Base-by-base conservation (phyloP, 2,113 vertebrate genomes). In the Nannospalax galili region DNA sequence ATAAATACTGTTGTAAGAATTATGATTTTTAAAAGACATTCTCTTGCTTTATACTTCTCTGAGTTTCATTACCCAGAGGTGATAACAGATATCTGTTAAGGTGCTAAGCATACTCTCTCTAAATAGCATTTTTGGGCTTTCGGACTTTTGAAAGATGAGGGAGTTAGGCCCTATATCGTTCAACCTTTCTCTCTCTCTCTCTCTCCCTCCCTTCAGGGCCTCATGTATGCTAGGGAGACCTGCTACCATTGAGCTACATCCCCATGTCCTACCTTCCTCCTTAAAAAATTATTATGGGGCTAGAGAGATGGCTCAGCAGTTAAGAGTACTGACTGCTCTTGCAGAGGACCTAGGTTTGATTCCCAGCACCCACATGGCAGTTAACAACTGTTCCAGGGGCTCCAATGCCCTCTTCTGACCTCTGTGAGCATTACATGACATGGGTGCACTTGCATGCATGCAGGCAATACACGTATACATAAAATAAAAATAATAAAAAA, bases 81-180 rank as follows among this genome's bases (percentile, higher is more conserved):
- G 87, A 87, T 80, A 3, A n/a, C 6, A 72, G 19, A 17, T 73
- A 30, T 89, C 88, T 89, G 5, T 72, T 69, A 80, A 90, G 30
- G 37, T 95, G 8, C n/a, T 92, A 92, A 94, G 56, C 5, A 90
- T n/a, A 70, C 9, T 87, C 87, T 93, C 92, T 93, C 19, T 28
- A 78, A 74, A 74, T 77, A 93, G 42, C 4, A 79, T 72, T 85
- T 58, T 42, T 85, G 84, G 60, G n/a, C 15, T 67, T 92, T 95
- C 88, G 80, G n/a, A 78, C 67, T 93, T 35, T 84, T 89, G 6
- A 8, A 88, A 93, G 90, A 84, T 80, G 86, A 91, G 26, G 74
- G 20, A 91, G 30, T 88, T 77, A 81, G 3, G 22, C 65, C 22
- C 79, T 37, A 80, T 81, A 72, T 95, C 77, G 42, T 12, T 3